A percentile compares a stretch with the other conserved stretches of the same genome.
These are phyloP conservation scores for Bembecia ichneumoniformis DNA, from an alignment of 2,888 invertebrate species.

Conservation along the genomic window DNA sequence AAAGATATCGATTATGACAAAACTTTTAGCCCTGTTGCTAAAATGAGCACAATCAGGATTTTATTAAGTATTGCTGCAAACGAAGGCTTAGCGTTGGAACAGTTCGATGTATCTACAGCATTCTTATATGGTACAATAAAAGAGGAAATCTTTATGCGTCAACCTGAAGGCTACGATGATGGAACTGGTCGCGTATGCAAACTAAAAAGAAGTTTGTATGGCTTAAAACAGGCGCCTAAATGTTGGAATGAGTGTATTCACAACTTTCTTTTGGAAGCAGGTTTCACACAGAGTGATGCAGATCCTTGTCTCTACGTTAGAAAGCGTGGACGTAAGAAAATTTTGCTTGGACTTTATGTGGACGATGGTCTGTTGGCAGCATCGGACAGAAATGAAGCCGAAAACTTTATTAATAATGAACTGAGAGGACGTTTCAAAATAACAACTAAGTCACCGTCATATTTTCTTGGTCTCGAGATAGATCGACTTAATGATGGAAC, in stretches of 20 bases:
- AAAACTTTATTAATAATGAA: constrained; percentile 1
- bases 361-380: constrained; percentile 9
- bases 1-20: constrained; percentile 9
- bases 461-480: constrained; percentile 1
- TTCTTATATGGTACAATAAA: constrained; percentile 4
- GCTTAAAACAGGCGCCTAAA: constrained; percentile 7
- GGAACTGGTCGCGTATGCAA: constrained; percentile 5
- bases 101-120: constrained; percentile 7
- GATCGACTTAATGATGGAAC: not conserved
- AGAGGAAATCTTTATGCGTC: constrained; percentile 7
- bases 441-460: constrained; percentile 1
- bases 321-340: constrained; percentile 1
- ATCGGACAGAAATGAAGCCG: not conserved
- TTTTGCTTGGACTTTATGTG: constrained; percentile 7
- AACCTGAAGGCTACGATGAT: constrained; percentile 5
- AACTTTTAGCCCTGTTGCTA: constrained; percentile 10
- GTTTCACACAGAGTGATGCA: constrained; percentile 4
- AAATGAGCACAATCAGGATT: constrained; percentile 5
- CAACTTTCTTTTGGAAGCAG: constrained; percentile 2
- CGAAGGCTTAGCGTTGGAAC: constrained; percentile 3
- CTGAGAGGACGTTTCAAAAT: not conserved
- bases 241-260: constrained; percentile 7
- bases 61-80: constrained; percentile 7
- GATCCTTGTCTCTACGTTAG: constrained; percentile 9
- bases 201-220: constrained; percentile 9